Evolutionary conservation across 2,888 invertebrate genomes (phyloP), one percentile per base, ranked within the genome.

Genomic region (Amiota communis): DNA sequence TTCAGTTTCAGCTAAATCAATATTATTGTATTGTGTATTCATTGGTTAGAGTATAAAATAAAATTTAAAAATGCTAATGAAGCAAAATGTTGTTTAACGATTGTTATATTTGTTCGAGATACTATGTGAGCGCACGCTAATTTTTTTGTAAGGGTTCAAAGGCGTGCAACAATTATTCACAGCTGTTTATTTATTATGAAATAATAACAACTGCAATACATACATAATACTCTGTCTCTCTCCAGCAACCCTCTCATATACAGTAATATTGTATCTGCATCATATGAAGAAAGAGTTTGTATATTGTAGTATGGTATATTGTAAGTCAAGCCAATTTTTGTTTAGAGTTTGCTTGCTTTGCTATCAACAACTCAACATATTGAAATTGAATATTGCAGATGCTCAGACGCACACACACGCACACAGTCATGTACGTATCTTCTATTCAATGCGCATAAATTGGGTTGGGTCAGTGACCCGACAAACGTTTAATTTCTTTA

Each of bases 391-490:
- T 6, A 36, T 59, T 59, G 59, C 11, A 17, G 8, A 17, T 17
- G 17, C 23, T 59, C 0, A 9, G 13, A 17, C 36, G 8, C 36
- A 36, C 36, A 36, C 36, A 36, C 36, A 36, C 36, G 6, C 36
- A 36, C 6, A 36, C 36, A 23, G 2, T 23, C 23, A 23, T 23
- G 3, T 3, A 36, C 8, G 8, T 6, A 36, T 36, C 36, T 36
- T 65, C 15, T 48, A 65, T 10, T 65, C 11, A 46, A 36, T 63
- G 17, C 20, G 48, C 79, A 72, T 77, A 79, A 77, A 74, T 81
- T 80, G 74, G 47, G 76, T 75, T 67, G 79, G 81, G 80, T 81
- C 78, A 75, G 53, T 81, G 81, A 82, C 82, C 82, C 74, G 76
- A 36, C 15, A 15, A 47, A 57, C 15, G 15, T 36, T 36, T 51